phyloP scores from a whole-genome alignment of 53 echinoderm and acorn worm species.

The Holothuria leucospilota region DNA sequence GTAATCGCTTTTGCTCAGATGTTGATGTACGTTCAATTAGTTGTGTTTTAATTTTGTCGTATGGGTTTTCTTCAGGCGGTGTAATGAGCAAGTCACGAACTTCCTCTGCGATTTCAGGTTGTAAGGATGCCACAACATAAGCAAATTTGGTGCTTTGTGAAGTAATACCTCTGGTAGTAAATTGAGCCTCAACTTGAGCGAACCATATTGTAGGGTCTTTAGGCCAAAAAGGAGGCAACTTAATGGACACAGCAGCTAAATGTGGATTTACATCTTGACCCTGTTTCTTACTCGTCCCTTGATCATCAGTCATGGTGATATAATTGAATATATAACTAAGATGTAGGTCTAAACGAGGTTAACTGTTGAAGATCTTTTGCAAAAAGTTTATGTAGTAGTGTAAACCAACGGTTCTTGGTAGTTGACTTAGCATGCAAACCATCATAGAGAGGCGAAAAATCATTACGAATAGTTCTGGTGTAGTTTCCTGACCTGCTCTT shows the following conservation, averaged over 20 bases:
- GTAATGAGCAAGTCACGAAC: background rate
- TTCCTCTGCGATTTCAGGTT: background rate
- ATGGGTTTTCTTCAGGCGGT: background rate
- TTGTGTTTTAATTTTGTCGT: background rate
- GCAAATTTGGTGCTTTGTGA: background rate
- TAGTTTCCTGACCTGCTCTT: background rate
- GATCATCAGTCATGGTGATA: background rate
- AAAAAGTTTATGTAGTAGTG: too few species aligned
- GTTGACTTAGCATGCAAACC: background rate
- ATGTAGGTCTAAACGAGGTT: background rate
- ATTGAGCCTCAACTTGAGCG: slow-evolving; percentile 1
- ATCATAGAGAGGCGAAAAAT: background rate
- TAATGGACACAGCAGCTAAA: background rate
- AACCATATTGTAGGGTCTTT: background rate
- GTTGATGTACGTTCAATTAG: background rate
- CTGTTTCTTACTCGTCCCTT: background rate
- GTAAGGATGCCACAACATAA: background rate
- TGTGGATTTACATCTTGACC: background rate
- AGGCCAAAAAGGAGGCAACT: too few species aligned
- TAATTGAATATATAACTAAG: background rate
- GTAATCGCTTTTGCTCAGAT: background rate
- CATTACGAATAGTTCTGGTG: background rate
- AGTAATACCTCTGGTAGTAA: background rate
- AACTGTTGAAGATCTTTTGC: background rate
- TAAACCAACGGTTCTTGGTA: background rate